Percentiles rank a stretch among this genome's conserved stretches.
Conservation (phyloP, 2,888 invertebrate species). For the Ochropacha duplaris region DNA sequence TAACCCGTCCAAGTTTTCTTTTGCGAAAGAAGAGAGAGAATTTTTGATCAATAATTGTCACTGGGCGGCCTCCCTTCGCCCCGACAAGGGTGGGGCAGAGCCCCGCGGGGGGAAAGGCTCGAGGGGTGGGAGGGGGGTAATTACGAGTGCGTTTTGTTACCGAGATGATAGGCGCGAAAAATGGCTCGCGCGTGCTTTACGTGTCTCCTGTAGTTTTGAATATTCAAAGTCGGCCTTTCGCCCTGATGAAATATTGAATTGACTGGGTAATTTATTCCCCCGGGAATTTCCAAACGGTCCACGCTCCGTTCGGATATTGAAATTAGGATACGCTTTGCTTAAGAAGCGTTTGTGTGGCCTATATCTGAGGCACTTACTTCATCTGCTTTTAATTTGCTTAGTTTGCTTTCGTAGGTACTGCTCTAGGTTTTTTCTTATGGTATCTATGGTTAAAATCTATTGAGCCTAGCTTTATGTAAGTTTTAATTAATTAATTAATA, state of each 20-base stretch:
- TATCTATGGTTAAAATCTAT: not conserved
- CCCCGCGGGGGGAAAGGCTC: conserved; percentile 32
- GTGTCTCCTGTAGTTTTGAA: conserved; percentile 82
- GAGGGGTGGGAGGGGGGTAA: conserved; percentile 64
- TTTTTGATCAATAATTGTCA: conserved; percentile 88
- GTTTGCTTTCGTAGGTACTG: not conserved
- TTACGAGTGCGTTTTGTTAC: conserved; percentile 84
- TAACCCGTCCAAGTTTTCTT: conserved; percentile 84
- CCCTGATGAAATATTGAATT: conserved; percentile 82
- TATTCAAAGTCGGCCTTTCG: conserved; percentile 79
- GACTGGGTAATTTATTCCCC: conserved; percentile 80
- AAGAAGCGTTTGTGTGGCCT: conserved; percentile 76
- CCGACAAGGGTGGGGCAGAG: conserved; percentile 32
- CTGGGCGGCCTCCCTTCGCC: conserved; percentile 78
- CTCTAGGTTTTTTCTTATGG: not conserved
- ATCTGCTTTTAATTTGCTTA: conserved; percentile 12
- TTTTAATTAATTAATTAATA: too few relatives aligned
- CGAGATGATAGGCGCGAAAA: conserved; percentile 84
- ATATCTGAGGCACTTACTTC: conserved; percentile 35
- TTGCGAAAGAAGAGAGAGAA: conserved; percentile 85
- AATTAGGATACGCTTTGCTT: conserved; percentile 80
- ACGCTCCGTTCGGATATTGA: conserved; percentile 77
- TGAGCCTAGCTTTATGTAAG: not conserved
- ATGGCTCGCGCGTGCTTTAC: conserved; percentile 83
- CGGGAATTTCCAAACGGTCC: conserved; percentile 77